Conservation (phyloP, 1,140 invertebrate genomes). For the Drosophila guanche region DNA sequence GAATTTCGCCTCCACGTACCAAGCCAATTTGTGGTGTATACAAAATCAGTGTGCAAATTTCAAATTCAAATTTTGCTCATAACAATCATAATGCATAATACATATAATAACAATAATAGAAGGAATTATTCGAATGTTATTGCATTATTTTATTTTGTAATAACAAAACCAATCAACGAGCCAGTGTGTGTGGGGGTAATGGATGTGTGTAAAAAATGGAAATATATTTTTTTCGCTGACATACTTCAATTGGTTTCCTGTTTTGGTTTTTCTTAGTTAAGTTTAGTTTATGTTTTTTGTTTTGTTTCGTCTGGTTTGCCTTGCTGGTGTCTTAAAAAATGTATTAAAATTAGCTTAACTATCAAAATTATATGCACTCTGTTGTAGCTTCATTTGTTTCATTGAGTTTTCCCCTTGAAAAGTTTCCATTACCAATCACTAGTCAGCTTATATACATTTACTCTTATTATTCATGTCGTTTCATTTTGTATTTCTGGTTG, state of each 20-base stretch:
- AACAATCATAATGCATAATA: slow-evolving; percentile 53
- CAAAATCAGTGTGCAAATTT: slow-evolving; percentile 61
- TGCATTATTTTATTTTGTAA: slow-evolving; percentile 60
- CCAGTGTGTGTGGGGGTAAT: slow-evolving; percentile 41
- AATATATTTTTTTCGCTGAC: slow-evolving; percentile 43
- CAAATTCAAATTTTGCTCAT: slow-evolving; percentile 41
- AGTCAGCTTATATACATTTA: slow-evolving; percentile 65
- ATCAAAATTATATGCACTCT: slow-evolving; percentile 71
- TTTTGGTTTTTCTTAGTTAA: slow-evolving; percentile 37
- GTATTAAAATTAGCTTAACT: slow-evolving; percentile 74
- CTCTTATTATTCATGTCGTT: slow-evolving; percentile 33
- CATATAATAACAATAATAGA: slow-evolving; percentile 65
- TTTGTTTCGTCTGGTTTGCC: slow-evolving; percentile 9
- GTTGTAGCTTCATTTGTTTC: slow-evolving; percentile 46
- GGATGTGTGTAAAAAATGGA: slow-evolving; percentile 72
- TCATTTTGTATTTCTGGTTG: slow-evolving; percentile 20
- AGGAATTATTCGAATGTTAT: slow-evolving; percentile 59
- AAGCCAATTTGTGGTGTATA: slow-evolving; percentile 73
- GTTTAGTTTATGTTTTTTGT: slow-evolving; percentile 34
- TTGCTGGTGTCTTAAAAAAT: slow-evolving; percentile 63
- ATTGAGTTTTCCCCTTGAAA: slow-evolving; percentile 22
- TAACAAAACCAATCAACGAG: slow-evolving; percentile 71
- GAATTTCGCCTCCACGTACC: slow-evolving; percentile 34
- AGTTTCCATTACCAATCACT: slow-evolving; percentile 26
- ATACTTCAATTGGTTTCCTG: slow-evolving; percentile 38